Conservation (phyloP, 2,797 vertebrate genomes). For the Gymnoscopelus microlampas region DNA sequence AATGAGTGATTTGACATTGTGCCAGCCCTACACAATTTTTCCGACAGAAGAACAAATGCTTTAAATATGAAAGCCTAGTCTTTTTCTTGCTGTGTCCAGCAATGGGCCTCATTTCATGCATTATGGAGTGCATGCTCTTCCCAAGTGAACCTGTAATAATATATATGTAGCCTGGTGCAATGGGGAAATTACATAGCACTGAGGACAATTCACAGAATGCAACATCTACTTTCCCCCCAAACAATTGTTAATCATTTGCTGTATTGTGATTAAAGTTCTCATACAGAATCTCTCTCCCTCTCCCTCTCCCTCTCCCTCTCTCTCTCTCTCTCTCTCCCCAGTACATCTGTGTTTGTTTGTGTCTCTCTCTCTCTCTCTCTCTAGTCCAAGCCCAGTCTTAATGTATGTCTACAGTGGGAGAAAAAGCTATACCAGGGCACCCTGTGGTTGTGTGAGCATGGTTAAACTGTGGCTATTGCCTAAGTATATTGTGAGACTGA, state of each 20-base stretch:
- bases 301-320: not conserved
- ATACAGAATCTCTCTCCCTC: not conserved
- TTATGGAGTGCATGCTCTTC: conserved; percentile 34
- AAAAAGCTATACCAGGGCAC: too few species aligned
- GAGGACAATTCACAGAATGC: too few species aligned
- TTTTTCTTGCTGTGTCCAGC: not conserved
- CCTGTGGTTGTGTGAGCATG: too few species aligned
- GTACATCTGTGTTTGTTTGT: too few species aligned
- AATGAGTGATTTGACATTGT: too few species aligned
- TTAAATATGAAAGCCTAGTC: conserved; percentile 1
- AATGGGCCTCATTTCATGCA: conserved; percentile 25
- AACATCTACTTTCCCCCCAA: too few species aligned
- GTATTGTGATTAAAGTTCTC: conserved; percentile 42
- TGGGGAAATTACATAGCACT: too few species aligned
- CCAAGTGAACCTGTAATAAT: conserved; percentile 21
- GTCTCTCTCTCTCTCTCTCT: conserved; percentile 6
- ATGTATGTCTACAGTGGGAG: too few species aligned
- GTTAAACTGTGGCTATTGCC: too few species aligned
- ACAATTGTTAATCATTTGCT: too few species aligned
- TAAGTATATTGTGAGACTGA: too few species aligned
- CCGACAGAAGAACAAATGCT: not conserved
- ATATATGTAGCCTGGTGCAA: conserved; percentile 25
- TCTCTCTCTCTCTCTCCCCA: not conserved
- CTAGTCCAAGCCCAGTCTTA: not conserved
- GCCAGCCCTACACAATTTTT: too few species aligned